These are phyloP conservation scores for Eucriotettix oculatus DNA, from an alignment of 2,888 invertebrate genomes.

Conservation along the genomic window DNA sequence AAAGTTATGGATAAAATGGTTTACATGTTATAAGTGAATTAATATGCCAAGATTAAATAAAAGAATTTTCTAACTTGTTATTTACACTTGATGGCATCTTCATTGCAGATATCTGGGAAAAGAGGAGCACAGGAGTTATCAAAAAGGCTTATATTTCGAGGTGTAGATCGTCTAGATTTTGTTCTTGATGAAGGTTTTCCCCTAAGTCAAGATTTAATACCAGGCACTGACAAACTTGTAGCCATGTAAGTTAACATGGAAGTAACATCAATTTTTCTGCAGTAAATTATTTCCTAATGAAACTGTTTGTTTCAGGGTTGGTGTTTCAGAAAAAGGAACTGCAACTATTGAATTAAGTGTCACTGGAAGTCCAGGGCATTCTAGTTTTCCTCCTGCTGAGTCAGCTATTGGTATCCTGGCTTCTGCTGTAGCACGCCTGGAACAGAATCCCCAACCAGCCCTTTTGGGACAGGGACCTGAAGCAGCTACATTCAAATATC, in stretches of 20 bases:
- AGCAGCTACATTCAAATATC: constrained; percentile 13
- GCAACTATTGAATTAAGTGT: constrained; percentile 24
- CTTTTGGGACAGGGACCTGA: constrained; percentile 18
- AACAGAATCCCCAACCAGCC: constrained; percentile 26
- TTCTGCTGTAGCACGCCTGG: constrained; percentile 25
- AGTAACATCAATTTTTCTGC: background rate
- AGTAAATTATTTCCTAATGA: background rate
- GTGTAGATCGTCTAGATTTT: constrained; percentile 24
- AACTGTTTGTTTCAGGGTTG: constrained; percentile 20
- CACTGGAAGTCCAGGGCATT: constrained; percentile 26
- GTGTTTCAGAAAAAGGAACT: constrained; percentile 29
- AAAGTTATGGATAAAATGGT: too few species aligned
- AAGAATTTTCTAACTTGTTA: too few species aligned
- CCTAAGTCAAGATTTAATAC: constrained; percentile 23
- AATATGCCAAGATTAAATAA: too few species aligned
- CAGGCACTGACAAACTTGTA: constrained; percentile 23
- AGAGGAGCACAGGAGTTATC: constrained; percentile 26
- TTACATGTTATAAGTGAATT: too few species aligned
- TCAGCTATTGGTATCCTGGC: constrained; percentile 28
- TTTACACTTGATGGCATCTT: background rate
- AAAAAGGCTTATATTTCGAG: constrained; percentile 18
- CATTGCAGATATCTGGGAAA: constrained; percentile 17
- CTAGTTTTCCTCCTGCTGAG: constrained; percentile 29
- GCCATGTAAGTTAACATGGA: constrained; percentile 13
- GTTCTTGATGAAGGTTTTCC: constrained; percentile 31